These are phyloP conservation scores for Phoxinus dragarum DNA, from an alignment of 2,797 vertebrate species.

Conservation along the genomic window DNA sequence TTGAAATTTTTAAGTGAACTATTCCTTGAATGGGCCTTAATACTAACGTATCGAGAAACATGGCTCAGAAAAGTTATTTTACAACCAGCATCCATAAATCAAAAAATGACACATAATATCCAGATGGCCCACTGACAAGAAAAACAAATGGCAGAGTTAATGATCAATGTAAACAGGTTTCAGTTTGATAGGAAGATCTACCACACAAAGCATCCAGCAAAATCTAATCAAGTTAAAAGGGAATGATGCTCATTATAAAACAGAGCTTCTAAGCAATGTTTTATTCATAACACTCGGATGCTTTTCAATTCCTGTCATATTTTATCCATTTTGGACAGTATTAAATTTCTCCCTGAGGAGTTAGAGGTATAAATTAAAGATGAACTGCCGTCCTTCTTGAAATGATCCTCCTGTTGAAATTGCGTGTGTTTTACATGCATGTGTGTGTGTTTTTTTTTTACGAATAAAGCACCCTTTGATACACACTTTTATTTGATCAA, in stretches of 20 bases:
- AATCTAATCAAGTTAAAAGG: constrained; percentile 46
- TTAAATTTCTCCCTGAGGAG: background rate
- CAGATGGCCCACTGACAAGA: constrained; percentile 36
- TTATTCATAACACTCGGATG: constrained; percentile 46
- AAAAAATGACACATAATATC: constrained; percentile 36
- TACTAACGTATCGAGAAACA: background rate
- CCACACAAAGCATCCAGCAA: constrained; percentile 3
- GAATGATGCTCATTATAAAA: constrained; percentile 33
- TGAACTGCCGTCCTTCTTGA: background rate
- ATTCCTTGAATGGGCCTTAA: background rate
- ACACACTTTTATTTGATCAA: background rate
- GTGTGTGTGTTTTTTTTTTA: background rate
- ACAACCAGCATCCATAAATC: constrained; percentile 21
- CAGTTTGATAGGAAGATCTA: constrained; percentile 35
- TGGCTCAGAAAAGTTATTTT: background rate
- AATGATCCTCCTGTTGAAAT: constrained; percentile 2
- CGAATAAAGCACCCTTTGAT: constrained; percentile 4
- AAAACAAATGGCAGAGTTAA: constrained; percentile 35
- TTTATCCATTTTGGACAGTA: constrained; percentile 15
- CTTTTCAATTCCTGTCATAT: constrained; percentile 19
- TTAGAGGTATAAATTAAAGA: constrained; percentile 20
- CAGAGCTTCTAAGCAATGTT: constrained; percentile 25
- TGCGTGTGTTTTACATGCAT: background rate
- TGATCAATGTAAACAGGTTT: constrained; percentile 44
- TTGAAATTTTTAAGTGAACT: no score